Base-by-base conservation (phyloP, 2,113 vertebrate genomes). In the Oryzias javanicus region DNA sequence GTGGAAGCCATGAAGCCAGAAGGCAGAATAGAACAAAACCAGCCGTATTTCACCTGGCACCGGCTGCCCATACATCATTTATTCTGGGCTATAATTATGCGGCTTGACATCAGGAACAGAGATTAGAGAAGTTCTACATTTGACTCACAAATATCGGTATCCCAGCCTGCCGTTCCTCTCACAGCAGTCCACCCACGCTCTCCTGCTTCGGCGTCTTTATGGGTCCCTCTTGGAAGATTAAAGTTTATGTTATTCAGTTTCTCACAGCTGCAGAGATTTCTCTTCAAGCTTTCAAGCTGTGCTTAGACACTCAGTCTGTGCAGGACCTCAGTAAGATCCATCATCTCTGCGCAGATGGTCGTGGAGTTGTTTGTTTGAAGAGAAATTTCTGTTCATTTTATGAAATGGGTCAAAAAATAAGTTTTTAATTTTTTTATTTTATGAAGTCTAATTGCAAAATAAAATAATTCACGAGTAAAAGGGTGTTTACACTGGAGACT, bases 21-120 rank as follows among this genome's bases (percentile, higher is more conserved):
- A 80, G 82, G 72, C 67, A 80, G 68, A 70, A 55, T 27, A 49
- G 53, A 80, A 80, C 83, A 20, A 62, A 76, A 83, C 65, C 40
- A 58, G 76, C 68, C 50, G 64, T 83, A 72, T 80, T 86, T 85
- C 69, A 78, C 64, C 69, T 63, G 57, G 64, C 61, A 86, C 80
- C 75, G 68, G 74, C 75, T 79, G 35, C 81, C 80, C 69, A 70
- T 74, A 67, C 59, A 72, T 62, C 76, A 55, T 79, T 87, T 68
- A 67, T 76, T 67, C 65, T 60, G 67, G 70, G 53, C 76, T 89
- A 54, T 89, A 89, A 90, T 91, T 90, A 89, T 80, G 74, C 74
- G 67, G 67, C 47, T 60, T 72, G 56, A 67, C 84, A 79, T 84
- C 70, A 84, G 80, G 78, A 85, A 76, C 69, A 78, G 35, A 68